A percentile compares a stretch with the other conserved stretches of the same genome.
These are phyloP conservation scores for Eospalax fontanierii DNA, from an alignment of 2,797 vertebrate species.

Conservation along the genomic window DNA sequence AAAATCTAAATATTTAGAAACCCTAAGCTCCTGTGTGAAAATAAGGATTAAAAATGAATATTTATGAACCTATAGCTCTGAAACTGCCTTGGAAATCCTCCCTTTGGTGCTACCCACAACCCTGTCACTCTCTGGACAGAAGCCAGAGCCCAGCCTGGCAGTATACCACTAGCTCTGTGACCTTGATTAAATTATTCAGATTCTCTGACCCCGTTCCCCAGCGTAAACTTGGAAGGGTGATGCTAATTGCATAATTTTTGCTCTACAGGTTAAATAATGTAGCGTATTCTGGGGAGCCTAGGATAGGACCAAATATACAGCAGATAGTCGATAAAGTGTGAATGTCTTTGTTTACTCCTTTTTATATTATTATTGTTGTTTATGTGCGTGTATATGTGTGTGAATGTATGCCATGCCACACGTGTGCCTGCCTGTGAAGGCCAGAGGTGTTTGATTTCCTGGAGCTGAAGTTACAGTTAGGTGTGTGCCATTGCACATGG, in stretches of 20 bases:
- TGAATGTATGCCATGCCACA: no score
- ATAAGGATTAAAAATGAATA: conserved; percentile 65
- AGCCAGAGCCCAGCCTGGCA: not conserved
- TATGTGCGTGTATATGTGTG: no score
- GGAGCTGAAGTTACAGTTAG: no score
- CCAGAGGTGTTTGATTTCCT: no score
- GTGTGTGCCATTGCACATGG: no score
- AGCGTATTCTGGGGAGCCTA: not conserved
- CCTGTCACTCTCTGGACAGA: not conserved
- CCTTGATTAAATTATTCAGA: conserved; percentile 6
- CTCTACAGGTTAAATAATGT: not conserved
- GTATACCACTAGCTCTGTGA: not conserved
- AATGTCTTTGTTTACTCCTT: not conserved
- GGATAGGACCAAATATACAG: not conserved
- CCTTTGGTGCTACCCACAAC: not conserved
- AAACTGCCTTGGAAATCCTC: conserved; percentile 32
- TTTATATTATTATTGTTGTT: no score
- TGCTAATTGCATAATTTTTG: not conserved
- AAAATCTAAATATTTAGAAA: conserved; percentile 73
- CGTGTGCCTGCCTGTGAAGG: no score
- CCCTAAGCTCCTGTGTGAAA: conserved; percentile 56
- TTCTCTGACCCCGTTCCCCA: conserved; percentile 46
- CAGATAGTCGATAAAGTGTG: not conserved
- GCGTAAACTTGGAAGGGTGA: not conserved
- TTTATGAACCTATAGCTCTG: conserved; percentile 27